These are phyloP conservation scores for Prolemur simus DNA, from an alignment of 2,113 vertebrate species.

Conservation along the genomic window DNA sequence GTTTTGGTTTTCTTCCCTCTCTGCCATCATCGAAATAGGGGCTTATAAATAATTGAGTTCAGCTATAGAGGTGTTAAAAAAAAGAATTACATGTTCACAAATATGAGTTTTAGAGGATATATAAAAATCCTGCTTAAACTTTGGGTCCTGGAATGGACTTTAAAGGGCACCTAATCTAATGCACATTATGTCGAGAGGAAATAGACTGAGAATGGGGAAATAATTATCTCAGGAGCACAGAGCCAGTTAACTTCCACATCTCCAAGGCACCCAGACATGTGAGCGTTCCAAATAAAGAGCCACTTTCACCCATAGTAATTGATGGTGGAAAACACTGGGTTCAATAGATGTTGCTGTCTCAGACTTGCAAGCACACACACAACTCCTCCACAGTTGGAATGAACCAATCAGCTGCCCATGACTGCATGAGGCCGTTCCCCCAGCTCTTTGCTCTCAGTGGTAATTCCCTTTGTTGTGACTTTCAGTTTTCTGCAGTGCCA, in stretches of 20 bases:
- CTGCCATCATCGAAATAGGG: neutral
- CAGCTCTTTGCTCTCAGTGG: neutral
- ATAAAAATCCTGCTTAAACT: neutral
- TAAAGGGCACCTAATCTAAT: neutral
- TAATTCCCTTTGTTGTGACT: slow-evolving; percentile 15
- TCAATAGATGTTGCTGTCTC: neutral
- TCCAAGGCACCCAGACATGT: neutral
- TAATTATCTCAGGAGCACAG: neutral
- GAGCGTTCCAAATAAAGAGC: neutral
- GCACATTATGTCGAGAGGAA: neutral
- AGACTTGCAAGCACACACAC: neutral
- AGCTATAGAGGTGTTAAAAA: neutral
- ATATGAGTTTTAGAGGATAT: neutral
- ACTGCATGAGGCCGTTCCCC: neutral
- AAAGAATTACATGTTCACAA: neutral
- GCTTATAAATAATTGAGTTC: neutral
- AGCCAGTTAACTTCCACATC: neutral
- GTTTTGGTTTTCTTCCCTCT: neutral
- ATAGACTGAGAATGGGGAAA: neutral
- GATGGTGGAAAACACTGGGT: neutral
- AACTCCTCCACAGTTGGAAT: neutral
- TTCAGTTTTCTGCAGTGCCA: slow-evolving; percentile 52
- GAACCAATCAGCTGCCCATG: neutral
- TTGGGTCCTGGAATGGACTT: neutral
- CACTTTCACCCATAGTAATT: neutral